Evolutionary conservation across 2,888 invertebrate genomes (phyloP).

Genomic region (Sminthurides aquaticus): DNA sequence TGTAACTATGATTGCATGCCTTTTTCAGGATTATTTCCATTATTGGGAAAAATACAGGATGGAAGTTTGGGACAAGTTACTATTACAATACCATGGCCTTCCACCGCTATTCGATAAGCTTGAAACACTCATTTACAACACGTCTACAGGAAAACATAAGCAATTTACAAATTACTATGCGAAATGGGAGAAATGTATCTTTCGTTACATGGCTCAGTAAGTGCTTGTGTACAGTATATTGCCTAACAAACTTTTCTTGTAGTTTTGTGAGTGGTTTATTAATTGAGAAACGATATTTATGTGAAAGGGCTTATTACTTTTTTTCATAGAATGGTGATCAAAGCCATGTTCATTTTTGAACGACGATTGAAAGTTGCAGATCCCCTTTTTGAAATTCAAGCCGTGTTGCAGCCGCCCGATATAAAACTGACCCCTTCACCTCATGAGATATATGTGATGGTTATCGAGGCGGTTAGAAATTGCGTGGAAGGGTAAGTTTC

Average conservation of each 20-base stretch:
- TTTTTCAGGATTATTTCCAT: slow-evolving; percentile 60
- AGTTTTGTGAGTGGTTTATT: no score
- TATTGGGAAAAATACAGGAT: slow-evolving; percentile 62
- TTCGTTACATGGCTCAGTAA: slow-evolving; percentile 58
- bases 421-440: slow-evolving; percentile 67
- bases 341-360: slow-evolving; percentile 65
- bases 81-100: slow-evolving; percentile 67
- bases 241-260: no score
- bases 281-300: no score
- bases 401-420: slow-evolving; percentile 64
- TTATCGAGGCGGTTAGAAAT: slow-evolving; percentile 66
- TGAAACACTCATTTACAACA: slow-evolving; percentile 72
- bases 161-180: slow-evolving; percentile 71
- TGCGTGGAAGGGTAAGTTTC: slow-evolving; percentile 61
- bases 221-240: no score
- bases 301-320: no score
- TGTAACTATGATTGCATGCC: slow-evolving; percentile 5
- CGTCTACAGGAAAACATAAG: slow-evolving; percentile 64
- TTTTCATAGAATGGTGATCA: slow-evolving; percentile 54
- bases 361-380: slow-evolving; percentile 52
- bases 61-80: slow-evolving; percentile 60
- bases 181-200: slow-evolving; percentile 74
- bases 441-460: slow-evolving; percentile 67
- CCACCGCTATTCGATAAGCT: slow-evolving; percentile 76
- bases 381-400: slow-evolving; percentile 72